Evolutionary conservation across 1,140 invertebrate species (phyloP).

Genomic region (Cydia amplana): DNA sequence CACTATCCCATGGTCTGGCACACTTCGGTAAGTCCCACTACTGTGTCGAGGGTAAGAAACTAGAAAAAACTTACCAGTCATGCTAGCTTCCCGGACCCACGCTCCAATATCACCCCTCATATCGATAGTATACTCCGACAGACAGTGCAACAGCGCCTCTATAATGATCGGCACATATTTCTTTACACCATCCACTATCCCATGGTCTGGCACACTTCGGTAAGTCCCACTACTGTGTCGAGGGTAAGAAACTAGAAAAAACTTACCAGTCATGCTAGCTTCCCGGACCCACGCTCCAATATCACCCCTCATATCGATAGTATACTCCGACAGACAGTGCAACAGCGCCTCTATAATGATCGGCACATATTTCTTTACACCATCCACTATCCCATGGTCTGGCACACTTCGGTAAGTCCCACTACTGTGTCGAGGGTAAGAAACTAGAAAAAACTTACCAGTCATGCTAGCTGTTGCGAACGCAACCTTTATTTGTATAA

Average conservation of each 20-base stretch:
- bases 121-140: conserved; percentile 95
- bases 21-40: too few relatives aligned
- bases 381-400: conserved; percentile 81
- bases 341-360: conserved; percentile 86
- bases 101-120: too few relatives aligned
- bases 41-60: too few relatives aligned
- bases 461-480: conserved; percentile 91
- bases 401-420: conserved; percentile 83
- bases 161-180: conserved; percentile 81
- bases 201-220: conserved; percentile 83
- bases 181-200: conserved; percentile 72
- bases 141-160: conserved; percentile 84
- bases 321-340: conserved; percentile 91
- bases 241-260: background rate
- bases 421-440: conserved; percentile 77
- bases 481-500: too few relatives aligned
- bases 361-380: conserved; percentile 68
- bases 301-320: conserved; percentile 94
- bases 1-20: too few relatives aligned
- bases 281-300: conserved; percentile 97
- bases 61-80: too few relatives aligned
- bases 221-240: conserved; percentile 86
- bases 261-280: conserved; percentile 87
- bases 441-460: conserved; percentile 63
- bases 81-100: too few relatives aligned